Conservation (phyloP, 2,113 vertebrate species). For the Callionymus lyra region DNA sequence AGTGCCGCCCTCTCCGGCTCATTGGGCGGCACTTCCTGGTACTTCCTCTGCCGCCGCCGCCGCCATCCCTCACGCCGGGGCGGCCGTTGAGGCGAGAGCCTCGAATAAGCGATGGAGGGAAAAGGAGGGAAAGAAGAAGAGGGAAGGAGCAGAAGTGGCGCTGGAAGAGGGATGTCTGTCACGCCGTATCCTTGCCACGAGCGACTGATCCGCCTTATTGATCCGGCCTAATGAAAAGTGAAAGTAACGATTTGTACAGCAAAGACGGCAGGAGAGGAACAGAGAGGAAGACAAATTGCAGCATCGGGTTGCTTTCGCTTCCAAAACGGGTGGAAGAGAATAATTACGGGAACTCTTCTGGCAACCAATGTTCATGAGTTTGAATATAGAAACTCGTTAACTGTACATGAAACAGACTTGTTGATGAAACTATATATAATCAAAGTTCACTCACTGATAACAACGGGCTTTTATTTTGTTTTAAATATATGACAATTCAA, state of each 20-base stretch:
- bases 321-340: conserved; percentile 52
- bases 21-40: conserved; percentile 18
- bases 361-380: too few relatives aligned
- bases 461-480: too few relatives aligned
- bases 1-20: conserved; percentile 38
- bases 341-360: conserved; percentile 37
- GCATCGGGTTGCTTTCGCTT: conserved; percentile 34
- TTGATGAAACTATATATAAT: too few relatives aligned
- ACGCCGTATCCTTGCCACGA: conserved; percentile 37
- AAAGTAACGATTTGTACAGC: conserved; percentile 42
- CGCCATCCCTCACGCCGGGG: conserved; percentile 7
- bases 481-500: too few relatives aligned
- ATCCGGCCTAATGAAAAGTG: conserved; percentile 68
- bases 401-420: too few relatives aligned
- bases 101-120: conserved; percentile 14
- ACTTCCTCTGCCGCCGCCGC: not conserved
- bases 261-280: conserved; percentile 26
- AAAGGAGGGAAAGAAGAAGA: conserved; percentile 13
- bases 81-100: conserved; percentile 6
- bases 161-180: conserved; percentile 19
- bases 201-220: conserved; percentile 55
- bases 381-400: too few relatives aligned
- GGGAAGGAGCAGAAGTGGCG: conserved; percentile 9
- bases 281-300: conserved; percentile 49
- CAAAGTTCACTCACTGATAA: too few relatives aligned